Percentiles rank a stretch among this genome's conserved stretches.
Conservation (phyloP, 2,113 vertebrate species). For the Neomonachus schauinslandi region DNA sequence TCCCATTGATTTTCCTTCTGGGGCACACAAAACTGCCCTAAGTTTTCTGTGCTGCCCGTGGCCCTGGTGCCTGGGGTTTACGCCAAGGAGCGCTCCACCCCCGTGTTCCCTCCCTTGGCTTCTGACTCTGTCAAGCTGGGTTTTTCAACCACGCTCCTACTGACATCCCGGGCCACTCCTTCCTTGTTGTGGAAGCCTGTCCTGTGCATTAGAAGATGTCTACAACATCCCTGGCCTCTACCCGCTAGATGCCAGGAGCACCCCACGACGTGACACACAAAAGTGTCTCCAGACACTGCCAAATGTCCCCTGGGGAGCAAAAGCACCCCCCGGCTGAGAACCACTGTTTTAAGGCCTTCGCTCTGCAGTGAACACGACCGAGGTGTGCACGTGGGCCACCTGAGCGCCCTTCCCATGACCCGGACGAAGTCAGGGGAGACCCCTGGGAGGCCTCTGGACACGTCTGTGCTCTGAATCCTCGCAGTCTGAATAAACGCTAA, state of each 20-base stretch:
- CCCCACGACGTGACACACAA: not conserved
- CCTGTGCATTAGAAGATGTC: not conserved
- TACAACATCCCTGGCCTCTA: not conserved
- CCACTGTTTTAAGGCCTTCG: not conserved
- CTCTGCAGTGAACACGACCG: fast-evolving
- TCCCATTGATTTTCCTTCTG: not conserved
- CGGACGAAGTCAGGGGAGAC: not conserved
- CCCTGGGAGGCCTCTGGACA: fast-evolving
- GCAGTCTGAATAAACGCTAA: not conserved
- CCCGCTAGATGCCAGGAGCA: not conserved
- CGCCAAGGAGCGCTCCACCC: fast-evolving
- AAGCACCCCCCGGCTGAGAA: fast-evolving
- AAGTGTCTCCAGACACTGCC: not conserved
- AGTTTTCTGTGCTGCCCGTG: not conserved
- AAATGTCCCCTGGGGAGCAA: not conserved
- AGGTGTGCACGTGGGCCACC: fast-evolving
- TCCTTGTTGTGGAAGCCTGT: not conserved
- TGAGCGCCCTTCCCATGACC: fast-evolving
- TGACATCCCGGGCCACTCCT: fast-evolving
- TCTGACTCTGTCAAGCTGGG: not conserved
- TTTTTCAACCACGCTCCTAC: fast-evolving
- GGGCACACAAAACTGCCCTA: not conserved
- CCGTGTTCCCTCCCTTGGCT: not conserved
- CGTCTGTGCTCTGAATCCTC: not conserved
- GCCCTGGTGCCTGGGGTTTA: not conserved